phyloP scores from a whole-genome alignment of 2,797 vertebrate genomes.

The Alcedo quadribrachys region DNA sequence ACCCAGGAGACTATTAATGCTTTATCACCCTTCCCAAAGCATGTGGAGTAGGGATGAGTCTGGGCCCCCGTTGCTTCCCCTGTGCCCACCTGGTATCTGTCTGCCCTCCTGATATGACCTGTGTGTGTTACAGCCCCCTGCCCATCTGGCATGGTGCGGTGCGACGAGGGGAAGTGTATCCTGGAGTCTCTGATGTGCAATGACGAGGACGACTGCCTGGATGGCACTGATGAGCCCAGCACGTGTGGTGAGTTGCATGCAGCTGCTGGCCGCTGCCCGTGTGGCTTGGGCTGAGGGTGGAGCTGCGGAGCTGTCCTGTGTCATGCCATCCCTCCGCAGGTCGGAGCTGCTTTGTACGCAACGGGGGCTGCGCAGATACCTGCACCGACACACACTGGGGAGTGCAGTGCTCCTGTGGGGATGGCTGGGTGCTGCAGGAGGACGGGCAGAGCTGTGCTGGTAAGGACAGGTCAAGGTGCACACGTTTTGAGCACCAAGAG shows the following conservation, averaged over 20 bases:
- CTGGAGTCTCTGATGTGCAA: conserved; percentile 82
- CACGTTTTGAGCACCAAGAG: accelerated
- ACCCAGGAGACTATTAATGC: neutral
- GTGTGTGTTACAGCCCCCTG: conserved; percentile 62
- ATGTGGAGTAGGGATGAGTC: neutral
- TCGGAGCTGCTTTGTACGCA: conserved; percentile 79
- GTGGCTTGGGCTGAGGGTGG: accelerated
- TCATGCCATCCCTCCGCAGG: conserved; percentile 56
- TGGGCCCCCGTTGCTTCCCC: neutral
- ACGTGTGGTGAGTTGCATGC: conserved; percentile 74
- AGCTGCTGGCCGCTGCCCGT: accelerated
- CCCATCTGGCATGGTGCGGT: conserved; percentile 68
- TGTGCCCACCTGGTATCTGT: neutral
- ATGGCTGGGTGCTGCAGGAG: conserved; percentile 78
- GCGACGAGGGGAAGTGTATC: conserved; percentile 83
- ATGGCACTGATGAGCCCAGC: conserved; percentile 85
- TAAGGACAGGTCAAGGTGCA: neutral
- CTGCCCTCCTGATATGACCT: neutral
- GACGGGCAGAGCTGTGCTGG: conserved; percentile 84
- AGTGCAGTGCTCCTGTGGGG: conserved; percentile 80
- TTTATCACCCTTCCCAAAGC: neutral
- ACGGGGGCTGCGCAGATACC: conserved; percentile 82
- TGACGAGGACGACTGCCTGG: conserved; percentile 79
- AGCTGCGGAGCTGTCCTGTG: neutral
- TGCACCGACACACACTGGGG: conserved; percentile 84